A percentile compares a stretch with the other conserved stretches of the same genome.
Conservation (phyloP, 2,888 invertebrate genomes). For the Lathronympha strigana region DNA sequence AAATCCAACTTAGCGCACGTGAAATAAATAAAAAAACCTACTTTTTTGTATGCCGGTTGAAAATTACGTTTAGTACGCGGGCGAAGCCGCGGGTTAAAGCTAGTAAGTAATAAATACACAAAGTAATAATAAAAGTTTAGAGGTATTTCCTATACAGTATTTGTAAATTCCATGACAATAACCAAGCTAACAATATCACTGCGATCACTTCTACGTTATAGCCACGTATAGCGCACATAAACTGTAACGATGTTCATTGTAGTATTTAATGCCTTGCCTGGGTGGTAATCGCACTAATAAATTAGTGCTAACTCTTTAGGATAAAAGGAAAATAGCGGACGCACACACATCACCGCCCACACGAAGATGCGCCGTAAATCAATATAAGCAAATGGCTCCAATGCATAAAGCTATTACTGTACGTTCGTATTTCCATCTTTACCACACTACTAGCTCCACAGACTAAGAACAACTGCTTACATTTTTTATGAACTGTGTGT, state of each 20-base stretch:
- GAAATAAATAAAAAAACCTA: too few species aligned
- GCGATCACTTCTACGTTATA: conserved; percentile 18
- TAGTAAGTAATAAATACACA: too few species aligned
- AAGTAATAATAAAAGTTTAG: too few species aligned
- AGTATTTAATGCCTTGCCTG: conserved; percentile 41
- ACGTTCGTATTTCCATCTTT: conserved; percentile 45
- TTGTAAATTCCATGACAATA: conserved; percentile 14
- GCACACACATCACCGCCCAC: conserved; percentile 68
- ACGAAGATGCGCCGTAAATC: conserved; percentile 64
- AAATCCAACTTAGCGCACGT: too few species aligned
- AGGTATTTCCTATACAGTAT: too few species aligned
- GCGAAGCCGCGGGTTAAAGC: too few species aligned
- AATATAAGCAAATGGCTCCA: conserved; percentile 66
- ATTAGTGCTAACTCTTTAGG: conserved; percentile 43
- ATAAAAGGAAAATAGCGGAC: conserved; percentile 56
- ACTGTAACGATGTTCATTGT: conserved; percentile 36
- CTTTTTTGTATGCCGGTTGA: too few species aligned
- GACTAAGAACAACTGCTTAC: conserved; percentile 38
- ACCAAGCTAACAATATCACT: conserved; percentile 18
- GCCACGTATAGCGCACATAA: conserved; percentile 24
- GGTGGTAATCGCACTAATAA: conserved; percentile 43
- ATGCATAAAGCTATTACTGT: conserved; percentile 64
- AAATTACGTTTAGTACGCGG: too few species aligned
- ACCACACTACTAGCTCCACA: conserved; percentile 42
- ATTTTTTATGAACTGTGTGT: conserved; percentile 16